phyloP scores from a whole-genome alignment of 1,140 invertebrate genomes.

The Metopolophium dirhodum region DNA sequence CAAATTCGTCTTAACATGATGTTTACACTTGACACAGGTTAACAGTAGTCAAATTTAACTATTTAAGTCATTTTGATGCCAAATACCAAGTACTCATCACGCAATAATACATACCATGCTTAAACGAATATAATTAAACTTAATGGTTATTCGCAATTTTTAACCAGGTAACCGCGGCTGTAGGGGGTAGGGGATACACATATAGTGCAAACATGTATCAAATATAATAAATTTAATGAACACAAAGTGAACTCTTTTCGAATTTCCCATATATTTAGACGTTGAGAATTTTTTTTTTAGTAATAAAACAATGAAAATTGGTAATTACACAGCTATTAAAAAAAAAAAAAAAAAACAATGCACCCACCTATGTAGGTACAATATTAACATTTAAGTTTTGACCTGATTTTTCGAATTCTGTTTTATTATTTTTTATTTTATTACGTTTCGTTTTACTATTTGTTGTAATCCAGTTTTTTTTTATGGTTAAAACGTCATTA shows the following conservation, averaged over 20 bases:
- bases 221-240: too few species aligned
- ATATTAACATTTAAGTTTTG: neutral
- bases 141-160: neutral
- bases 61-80: neutral
- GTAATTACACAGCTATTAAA: neutral
- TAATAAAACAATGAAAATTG: neutral
- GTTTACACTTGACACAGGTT: neutral
- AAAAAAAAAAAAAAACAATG: neutral
- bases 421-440: slow-evolving; percentile 13
- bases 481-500: slow-evolving; percentile 22
- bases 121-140: neutral
- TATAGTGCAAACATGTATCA: neutral
- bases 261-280: too few species aligned
- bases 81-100: neutral
- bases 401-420: neutral
- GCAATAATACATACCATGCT: neutral
- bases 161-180: neutral
- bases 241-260: neutral
- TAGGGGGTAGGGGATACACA: too few species aligned
- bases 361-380: neutral
- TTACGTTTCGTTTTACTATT: neutral
- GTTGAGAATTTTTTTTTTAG: neutral
- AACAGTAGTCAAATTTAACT: neutral
- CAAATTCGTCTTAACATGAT: neutral
- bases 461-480: neutral